Base-by-base conservation (phyloP, 2,797 vertebrate genomes). In the Loris lydekkerianus region DNA sequence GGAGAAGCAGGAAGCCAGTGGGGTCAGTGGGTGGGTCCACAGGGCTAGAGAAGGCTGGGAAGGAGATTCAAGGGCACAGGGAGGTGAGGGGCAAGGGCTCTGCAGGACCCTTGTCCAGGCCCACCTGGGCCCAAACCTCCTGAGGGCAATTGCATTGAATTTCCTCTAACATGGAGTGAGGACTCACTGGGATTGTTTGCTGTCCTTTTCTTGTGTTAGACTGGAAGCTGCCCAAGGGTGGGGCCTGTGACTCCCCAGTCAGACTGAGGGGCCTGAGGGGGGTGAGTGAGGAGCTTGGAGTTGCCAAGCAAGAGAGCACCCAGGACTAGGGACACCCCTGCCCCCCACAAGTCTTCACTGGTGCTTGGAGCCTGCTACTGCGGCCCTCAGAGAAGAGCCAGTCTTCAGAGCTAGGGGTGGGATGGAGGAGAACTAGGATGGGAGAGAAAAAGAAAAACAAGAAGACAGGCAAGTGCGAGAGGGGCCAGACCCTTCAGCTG, bases 11-110 rank as follows among this genome's bases (percentile, higher is more conserved):
- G 75, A 84, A 96, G 70, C 53, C 0, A 0, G 27, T 91, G 83
- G 93, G 70, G 83, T 94, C 89, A 91, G 60, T 15, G 56, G 73
- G 72, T 77, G 63, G 86, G 58, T 20, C 86, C 23, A 37, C 2
- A 14, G 29, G 1, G 3, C 61, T 17, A 27, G 49, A 85, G 76
- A 43, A 15, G n/a, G 93, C 34, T 15, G 63, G 46, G 61, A 34
- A 82, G 75, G 56, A 43, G 34, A 27, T 10, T 7, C 6, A 5
- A 83, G 78, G 14, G 43, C 72, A 83, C 76, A 31, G 77, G 29
- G 34, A 69, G 72, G 84, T 25, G 56, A 76, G 40, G 49, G 56
- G 14, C 37, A 65, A 60, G 29, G 81, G 1, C 56, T 49, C 76
- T 56, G 40, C 23, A 34, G 75, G 89, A 46, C 81, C 72, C 25